A percentile compares a stretch with the other conserved stretches of the same genome.
These are phyloP conservation scores for Leptopilina clavipes DNA, from an alignment of 1,140 invertebrate genomes.

Conservation along the genomic window DNA sequence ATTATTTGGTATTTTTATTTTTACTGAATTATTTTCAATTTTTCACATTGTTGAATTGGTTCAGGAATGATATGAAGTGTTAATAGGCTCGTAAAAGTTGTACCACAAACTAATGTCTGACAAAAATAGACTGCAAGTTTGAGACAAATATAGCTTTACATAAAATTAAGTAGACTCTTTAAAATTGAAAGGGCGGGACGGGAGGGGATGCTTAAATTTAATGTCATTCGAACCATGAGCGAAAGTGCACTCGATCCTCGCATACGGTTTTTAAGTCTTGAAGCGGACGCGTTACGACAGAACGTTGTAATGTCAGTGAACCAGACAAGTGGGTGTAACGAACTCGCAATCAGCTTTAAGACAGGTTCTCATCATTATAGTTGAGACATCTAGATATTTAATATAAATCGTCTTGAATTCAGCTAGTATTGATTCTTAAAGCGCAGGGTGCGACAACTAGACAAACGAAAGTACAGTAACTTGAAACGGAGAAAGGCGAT, in stretches of 20 bases:
- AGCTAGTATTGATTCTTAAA: not conserved
- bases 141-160: not conserved
- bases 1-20: no score
- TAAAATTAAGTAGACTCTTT: slow-evolving; percentile 2
- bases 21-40: not conserved
- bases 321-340: slow-evolving; percentile 34
- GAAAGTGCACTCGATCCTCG: slow-evolving; percentile 23
- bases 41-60: not conserved
- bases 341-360: slow-evolving; percentile 32
- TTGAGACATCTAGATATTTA: not conserved
- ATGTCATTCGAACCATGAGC: slow-evolving; percentile 17
- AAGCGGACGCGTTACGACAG: slow-evolving; percentile 16
- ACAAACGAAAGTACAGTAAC: slow-evolving; percentile 25
- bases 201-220: slow-evolving; percentile 20
- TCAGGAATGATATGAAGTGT: not conserved
- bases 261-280: not conserved
- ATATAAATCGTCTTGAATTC: slow-evolving; percentile 7
- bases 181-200: not conserved
- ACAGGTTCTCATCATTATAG: slow-evolving; percentile 32
- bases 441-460: not conserved
- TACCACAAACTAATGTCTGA: not conserved
- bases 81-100: not conserved
- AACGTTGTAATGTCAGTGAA: slow-evolving; percentile 29
- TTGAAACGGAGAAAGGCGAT: not conserved
- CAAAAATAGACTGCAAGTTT: not conserved